phyloP scores from a whole-genome alignment of 2,113 vertebrate genomes.

The Xenopus tropicalis region DNA sequence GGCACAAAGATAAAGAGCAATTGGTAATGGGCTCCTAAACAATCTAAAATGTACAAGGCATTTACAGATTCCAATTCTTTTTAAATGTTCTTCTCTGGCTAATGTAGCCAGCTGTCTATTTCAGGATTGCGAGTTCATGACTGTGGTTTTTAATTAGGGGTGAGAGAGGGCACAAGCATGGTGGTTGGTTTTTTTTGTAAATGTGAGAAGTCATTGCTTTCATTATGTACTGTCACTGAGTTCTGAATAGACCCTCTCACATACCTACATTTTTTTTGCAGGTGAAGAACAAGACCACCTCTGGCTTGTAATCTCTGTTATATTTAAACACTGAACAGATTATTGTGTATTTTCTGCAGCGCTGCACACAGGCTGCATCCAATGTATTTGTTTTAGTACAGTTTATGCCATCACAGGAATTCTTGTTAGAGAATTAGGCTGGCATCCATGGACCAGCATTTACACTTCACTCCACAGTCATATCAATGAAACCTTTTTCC shows the following conservation, averaged over 20 bases:
- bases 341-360: slow-evolving; percentile 9
- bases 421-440: slow-evolving; percentile 21
- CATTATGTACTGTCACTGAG: slow-evolving; percentile 10
- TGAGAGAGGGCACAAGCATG: slow-evolving; percentile 7
- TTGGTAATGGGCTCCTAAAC: too few species aligned
- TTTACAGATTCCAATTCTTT: background rate
- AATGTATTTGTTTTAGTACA: slow-evolving; percentile 25
- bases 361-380: slow-evolving; percentile 8
- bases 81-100: slow-evolving; percentile 8
- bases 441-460: slow-evolving; percentile 17
- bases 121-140: slow-evolving; percentile 28
- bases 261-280: slow-evolving; percentile 2
- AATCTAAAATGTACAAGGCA: too few species aligned
- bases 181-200: slow-evolving; percentile 9
- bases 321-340: slow-evolving; percentile 8
- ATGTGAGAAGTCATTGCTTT: slow-evolving; percentile 22
- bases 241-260: slow-evolving; percentile 26
- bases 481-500: slow-evolving; percentile 37
- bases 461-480: slow-evolving; percentile 21
- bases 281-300: slow-evolving; percentile 18
- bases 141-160: slow-evolving; percentile 37
- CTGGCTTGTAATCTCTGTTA: slow-evolving; percentile 8
- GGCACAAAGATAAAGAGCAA: too few species aligned
- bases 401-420: slow-evolving; percentile 28
- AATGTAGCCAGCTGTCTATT: slow-evolving; percentile 11